Evolutionary conservation across 1,140 invertebrate genomes (phyloP), one percentile per base, ranked within the genome.

Genomic region (Drosophila ogumai): DNA sequence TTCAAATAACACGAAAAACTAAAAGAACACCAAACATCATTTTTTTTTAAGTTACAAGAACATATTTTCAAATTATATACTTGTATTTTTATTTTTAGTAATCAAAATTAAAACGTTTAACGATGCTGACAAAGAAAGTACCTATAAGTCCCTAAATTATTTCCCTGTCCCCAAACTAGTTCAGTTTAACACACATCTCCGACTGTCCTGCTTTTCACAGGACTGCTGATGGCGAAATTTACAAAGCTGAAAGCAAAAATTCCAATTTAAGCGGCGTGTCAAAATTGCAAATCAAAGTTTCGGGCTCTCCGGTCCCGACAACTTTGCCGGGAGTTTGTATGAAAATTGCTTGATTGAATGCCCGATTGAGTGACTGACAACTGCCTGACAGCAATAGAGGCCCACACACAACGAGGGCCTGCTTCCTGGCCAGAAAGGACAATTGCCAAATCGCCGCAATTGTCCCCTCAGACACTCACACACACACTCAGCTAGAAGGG

Each of bases 271-370:
- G 78, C 75, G 68, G 84, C 84, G 84, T 79, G 84, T 74, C 80
- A 80, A 82, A 87, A 87, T 88, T 73, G 72, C 44, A 87, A 87
- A 88, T 88, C 80, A 82, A 88, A 82, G 80, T 77, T 82, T 88
- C 66, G 76, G 63, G 78, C 52, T 55, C 63, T 79, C 73, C 61
- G 68, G 79, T 34, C 59, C 34, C 22, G 22, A 13, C 46, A 75
- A 66, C 72, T 72, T 82, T 43, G 54, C 22, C 43, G 22, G 46
- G 63, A 69, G 75, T 82, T 72, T 74, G 79, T 69, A 66, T 79
- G 75, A 79, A 65, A 77, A 78, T 74, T 80, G 67, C 75, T 82
- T 80, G 84, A 87, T 88, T 87, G 84, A 87, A 87, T 80, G 84
- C 80, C 66, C 67, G 84, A 87, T 80, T 82, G 84, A 86, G 69